These are phyloP conservation scores for Nothobranchius furzeri DNA, from an alignment of 2,113 vertebrate genomes.

Conservation along the genomic window DNA sequence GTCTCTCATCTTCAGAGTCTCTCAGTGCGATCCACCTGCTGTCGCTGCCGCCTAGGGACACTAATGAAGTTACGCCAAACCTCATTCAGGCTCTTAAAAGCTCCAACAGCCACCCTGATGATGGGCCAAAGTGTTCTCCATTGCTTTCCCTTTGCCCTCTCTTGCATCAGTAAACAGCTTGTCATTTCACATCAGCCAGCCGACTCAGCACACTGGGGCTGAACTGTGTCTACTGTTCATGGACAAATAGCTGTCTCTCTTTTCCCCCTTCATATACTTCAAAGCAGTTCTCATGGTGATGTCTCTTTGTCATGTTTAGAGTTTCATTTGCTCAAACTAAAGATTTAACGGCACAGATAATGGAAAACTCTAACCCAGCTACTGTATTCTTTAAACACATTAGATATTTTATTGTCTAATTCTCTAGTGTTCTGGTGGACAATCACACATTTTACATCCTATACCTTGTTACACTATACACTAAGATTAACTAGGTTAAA, in stretches of 20 bases:
- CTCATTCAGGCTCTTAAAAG: conserved; percentile 61
- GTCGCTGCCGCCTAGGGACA: conserved; percentile 35
- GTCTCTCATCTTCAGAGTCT: conserved; percentile 34
- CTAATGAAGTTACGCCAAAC: conserved; percentile 65
- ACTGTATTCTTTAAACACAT: too few species aligned
- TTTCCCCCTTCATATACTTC: background rate
- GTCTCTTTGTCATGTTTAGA: too few species aligned
- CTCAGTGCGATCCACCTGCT: conserved; percentile 50
- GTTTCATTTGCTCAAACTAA: too few species aligned
- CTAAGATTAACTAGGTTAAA: too few species aligned
- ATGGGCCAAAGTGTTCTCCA: conserved; percentile 55
- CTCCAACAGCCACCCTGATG: conserved; percentile 33
- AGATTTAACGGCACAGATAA: too few species aligned
- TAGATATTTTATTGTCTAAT: too few species aligned
- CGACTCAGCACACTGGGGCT: background rate
- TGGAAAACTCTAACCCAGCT: too few species aligned
- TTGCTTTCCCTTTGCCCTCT: conserved; percentile 34
- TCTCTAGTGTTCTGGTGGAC: too few species aligned
- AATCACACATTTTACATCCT: too few species aligned
- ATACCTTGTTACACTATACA: too few species aligned
- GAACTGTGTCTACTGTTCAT: conserved; percentile 2
- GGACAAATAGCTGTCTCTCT: background rate
- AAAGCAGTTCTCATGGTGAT: background rate
- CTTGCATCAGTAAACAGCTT: conserved; percentile 50
- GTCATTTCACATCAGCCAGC: conserved; percentile 35